These are phyloP conservation scores for Atherinosoma microstoma DNA, from an alignment of 2,797 vertebrate species.

Conservation along the genomic window DNA sequence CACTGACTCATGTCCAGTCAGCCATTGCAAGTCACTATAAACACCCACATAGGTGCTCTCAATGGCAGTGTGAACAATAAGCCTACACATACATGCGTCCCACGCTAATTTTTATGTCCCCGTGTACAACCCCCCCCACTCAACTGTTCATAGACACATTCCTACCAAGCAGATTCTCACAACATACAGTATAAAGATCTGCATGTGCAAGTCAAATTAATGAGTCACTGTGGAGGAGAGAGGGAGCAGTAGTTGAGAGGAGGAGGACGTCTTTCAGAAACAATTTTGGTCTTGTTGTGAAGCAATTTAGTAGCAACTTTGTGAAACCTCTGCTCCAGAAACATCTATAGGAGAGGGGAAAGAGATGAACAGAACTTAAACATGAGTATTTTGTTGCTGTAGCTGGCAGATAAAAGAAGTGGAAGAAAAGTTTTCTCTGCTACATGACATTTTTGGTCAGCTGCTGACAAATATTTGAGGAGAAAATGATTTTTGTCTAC, in stretches of 20 bases:
- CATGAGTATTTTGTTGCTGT: not conserved
- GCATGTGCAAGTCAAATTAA: slow-evolving; percentile 35
- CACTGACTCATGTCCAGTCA: slow-evolving; percentile 68
- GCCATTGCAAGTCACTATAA: slow-evolving; percentile 59
- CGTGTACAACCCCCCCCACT: not conserved
- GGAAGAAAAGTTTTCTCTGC: not conserved
- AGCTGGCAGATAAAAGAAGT: not conserved
- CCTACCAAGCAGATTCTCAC: slow-evolving; percentile 16
- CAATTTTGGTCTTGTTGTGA: slow-evolving; percentile 28
- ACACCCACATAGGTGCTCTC: slow-evolving; percentile 66
- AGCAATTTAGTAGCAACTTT: slow-evolving; percentile 20
- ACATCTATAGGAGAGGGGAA: slow-evolving; percentile 1
- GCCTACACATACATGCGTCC: slow-evolving; percentile 54
- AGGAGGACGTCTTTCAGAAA: slow-evolving; percentile 27
- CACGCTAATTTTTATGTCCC: slow-evolving; percentile 31
- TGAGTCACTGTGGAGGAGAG: slow-evolving; percentile 40
- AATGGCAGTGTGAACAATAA: slow-evolving; percentile 62
- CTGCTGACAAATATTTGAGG: not conserved
- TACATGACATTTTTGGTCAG: not conserved
- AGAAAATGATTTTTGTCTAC: not conserved
- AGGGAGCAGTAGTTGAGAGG: slow-evolving; percentile 3
- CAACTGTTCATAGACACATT: slow-evolving; percentile 33
- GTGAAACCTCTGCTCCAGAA: slow-evolving; percentile 10
- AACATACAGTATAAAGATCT: not conserved
- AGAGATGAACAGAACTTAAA: not conserved